Evolutionary conservation across 2,113 vertebrate genomes (phyloP).

Genomic region (Ceyx melanurus): DNA sequence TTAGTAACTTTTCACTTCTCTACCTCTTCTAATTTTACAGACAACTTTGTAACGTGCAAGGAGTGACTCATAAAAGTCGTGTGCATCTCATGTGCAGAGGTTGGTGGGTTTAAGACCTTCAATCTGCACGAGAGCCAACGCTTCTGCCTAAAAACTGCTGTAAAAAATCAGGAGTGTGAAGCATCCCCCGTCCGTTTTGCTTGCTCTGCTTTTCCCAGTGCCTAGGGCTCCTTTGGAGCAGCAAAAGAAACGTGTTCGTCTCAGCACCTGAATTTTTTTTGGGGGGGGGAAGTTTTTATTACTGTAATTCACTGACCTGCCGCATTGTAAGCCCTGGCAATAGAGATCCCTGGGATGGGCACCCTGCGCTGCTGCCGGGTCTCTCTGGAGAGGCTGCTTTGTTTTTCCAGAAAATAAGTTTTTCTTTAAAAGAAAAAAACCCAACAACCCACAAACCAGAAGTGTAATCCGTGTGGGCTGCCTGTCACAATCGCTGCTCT

Average conservation of each 20-base stretch:
- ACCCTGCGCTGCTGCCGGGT: background rate
- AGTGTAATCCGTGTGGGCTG: constrained; percentile 31
- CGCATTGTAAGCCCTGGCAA: constrained; percentile 52
- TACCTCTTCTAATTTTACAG: background rate
- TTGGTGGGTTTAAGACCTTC: background rate
- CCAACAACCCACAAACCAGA: background rate
- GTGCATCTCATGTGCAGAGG: background rate
- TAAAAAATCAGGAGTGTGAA: background rate
- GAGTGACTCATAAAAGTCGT: background rate
- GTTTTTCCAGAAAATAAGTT: background rate
- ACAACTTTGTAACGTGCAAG: background rate
- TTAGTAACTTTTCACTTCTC: background rate
- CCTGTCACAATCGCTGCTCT: constrained; percentile 34
- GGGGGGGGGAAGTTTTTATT: background rate
- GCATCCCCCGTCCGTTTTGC: accelerated
- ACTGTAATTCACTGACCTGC: constrained; percentile 64
- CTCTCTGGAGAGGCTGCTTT: background rate
- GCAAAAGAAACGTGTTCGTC: background rate
- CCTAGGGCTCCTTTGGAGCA: background rate
- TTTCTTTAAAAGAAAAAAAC: background rate
- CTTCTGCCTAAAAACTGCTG: background rate
- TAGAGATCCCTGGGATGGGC: constrained; percentile 26
- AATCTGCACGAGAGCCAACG: accelerated
- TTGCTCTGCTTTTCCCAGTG: background rate
- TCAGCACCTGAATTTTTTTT: background rate